Conservation (phyloP, 2,888 invertebrate genomes). For the Pharmacophagus antenor region DNA sequence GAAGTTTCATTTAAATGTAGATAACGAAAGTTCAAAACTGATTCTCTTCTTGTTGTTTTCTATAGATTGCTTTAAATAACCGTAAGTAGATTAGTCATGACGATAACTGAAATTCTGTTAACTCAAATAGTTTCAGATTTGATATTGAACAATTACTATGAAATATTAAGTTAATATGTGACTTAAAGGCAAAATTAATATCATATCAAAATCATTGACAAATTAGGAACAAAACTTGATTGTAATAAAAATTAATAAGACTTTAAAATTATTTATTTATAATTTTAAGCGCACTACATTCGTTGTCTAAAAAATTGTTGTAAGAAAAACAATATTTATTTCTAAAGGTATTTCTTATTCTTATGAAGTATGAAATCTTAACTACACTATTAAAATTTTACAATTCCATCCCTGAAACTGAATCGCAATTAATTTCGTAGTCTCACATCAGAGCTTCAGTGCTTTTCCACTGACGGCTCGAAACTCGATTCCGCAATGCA, state of each 20-base stretch:
- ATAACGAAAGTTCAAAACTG: neutral
- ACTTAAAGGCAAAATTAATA: neutral
- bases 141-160: neutral
- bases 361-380: too few relatives aligned
- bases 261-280: too few relatives aligned
- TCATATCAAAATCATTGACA: neutral
- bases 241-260: too few relatives aligned
- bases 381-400: neutral
- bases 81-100: neutral
- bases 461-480: constrained; percentile 9
- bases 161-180: neutral
- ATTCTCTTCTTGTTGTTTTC: too few relatives aligned
- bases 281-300: too few relatives aligned
- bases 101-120: neutral
- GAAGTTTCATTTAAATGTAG: neutral
- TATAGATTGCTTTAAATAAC: too few relatives aligned
- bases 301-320: too few relatives aligned
- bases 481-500: constrained; percentile 25
- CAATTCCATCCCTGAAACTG: neutral
- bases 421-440: constrained; percentile 16
- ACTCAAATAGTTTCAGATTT: neutral
- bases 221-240: too few relatives aligned
- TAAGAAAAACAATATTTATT: too few relatives aligned
- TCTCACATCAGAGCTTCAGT: constrained; percentile 2
- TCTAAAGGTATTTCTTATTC: too few relatives aligned